Base-by-base conservation (phyloP, 1,140 invertebrate genomes). In the Drosophila ambigua region DNA sequence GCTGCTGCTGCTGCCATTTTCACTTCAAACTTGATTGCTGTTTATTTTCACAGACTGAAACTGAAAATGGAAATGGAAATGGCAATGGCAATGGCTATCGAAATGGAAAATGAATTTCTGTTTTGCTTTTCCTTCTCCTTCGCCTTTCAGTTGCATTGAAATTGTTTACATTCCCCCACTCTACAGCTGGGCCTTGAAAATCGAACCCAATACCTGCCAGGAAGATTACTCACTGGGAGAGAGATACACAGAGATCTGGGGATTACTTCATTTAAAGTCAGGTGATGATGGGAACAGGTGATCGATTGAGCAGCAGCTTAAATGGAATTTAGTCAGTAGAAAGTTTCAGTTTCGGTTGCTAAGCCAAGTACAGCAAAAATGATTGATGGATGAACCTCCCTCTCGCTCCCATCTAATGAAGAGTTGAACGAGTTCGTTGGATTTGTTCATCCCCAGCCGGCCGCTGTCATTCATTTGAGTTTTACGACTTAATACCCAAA, bases 31-130 rank as follows among this genome's bases (percentile, higher is more conserved):
- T 16, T 67, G 23, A 41, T 31, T 16, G 16, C 64, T 69, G 66
- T 69, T 69, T 69, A 69, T 69, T 69, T 69, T 57, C 63, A 24
- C 52, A 69, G 20, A 39, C 35, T 39, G 35, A 39, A 39, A 39
- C 11, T 39, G 35, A 35, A 11, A 69, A 35, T 11, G 68, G 64
- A 68, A 69, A 69, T 68, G 61, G 23, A 46, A 65, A 53, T 67
- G 62, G 7, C 2, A 69, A 63, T 67, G 63, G 67, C 54, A 69
- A 49, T 20, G 20, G 20, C 20, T 20, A 20, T 20, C 20, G 20
- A 20, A 20, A 20, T 20, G 39, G 28, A 28, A 67, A 67, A 55
- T 39, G 31, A 41, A 69, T 46, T 46, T 66, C 9, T 16, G n/a
- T 20, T 66, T 23, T 6, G 35, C 49, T 48, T 66, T 64, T 13